Base-by-base conservation (phyloP, 2,797 vertebrate genomes). In the Coracias cyanogaster region DNA sequence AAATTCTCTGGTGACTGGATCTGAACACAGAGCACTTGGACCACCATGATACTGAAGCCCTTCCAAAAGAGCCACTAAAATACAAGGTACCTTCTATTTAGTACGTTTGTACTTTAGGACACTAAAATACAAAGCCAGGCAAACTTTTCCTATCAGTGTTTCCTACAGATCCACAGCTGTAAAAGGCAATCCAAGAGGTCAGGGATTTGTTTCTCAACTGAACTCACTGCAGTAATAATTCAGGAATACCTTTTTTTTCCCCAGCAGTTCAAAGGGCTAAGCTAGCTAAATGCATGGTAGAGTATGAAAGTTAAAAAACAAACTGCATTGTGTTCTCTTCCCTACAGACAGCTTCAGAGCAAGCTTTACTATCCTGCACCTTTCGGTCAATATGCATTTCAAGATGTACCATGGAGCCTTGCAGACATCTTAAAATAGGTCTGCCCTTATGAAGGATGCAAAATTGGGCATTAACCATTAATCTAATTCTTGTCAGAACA, bases 1-100 rank as follows among this genome's bases (percentile, higher is more conserved):
- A 71, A 69, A 77, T 55, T 86, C 82, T 91, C 80, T 67, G 86
- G 78, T 85, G 83, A 89, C 67, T 81, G 83, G 67, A 90, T 89
- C 74, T 80, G 83, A 80, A 92, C 80, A 84, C 49, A 80, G 55
- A 84, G 61, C 74, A 82, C 80, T 35, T 49, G 77, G 80, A 90
- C 70, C 46, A 79, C 54, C 43, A 24, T 12, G 58, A 77, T 6
- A 39, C 45, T 24, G 49, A 80, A 92, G 60, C 60, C 78, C 60
- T 54, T 41, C 67, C 77, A 84, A 73, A 96, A 86, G 2, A 81
- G 21, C 70, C 71, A 73, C 93, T 88, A 79, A 84, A 78, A 80
- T 29, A 77, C 64, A 48, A 74, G 60, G 60, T 31, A 46, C 65
- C 82, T 77, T 1, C 3, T 5, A 76, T 35, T 60, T 80, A 86